These are phyloP conservation scores for Umimayanthus kanabou DNA, from an alignment of 92 coral and sea anemone species.

Conservation along the genomic window DNA sequence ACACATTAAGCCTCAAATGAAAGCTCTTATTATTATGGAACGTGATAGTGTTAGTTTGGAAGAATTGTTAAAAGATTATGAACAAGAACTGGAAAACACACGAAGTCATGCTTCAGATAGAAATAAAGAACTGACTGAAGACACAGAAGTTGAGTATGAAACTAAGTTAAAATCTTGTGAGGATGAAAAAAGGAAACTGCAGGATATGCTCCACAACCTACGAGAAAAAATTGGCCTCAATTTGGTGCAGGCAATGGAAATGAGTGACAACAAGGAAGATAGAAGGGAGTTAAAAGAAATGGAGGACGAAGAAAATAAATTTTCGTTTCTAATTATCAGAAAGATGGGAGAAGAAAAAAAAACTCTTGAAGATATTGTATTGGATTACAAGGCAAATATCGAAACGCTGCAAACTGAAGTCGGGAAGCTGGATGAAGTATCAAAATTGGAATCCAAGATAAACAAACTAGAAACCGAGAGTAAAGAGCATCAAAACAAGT, in stretches of 20 bases:
- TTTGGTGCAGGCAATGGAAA: conserved; percentile 26
- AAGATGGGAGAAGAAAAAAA: conserved; percentile 43
- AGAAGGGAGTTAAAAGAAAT: neutral
- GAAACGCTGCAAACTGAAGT: conserved; percentile 17
- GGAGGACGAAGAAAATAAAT: neutral
- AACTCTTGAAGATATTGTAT: conserved; percentile 54
- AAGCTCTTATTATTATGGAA: neutral
- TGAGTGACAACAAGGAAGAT: neutral
- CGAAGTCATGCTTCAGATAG: neutral
- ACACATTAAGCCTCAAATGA: neutral
- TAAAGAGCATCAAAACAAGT: neutral
- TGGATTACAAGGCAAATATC: conserved; percentile 37
- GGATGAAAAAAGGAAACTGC: conserved; percentile 6
- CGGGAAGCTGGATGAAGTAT: conserved; percentile 18
- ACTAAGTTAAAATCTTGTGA: neutral
- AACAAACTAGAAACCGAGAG: conserved; percentile 25
- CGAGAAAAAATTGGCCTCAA: conserved; percentile 32
- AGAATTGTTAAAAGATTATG: neutral
- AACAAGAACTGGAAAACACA: neutral
- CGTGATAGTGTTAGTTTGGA: neutral
- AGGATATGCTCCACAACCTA: neutral
- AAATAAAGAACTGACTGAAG: neutral
- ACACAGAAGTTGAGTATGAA: conserved; percentile 23
- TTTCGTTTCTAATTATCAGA: neutral
- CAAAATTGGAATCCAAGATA: conserved; percentile 36